These are phyloP conservation scores for Boloria selene DNA, from an alignment of 2,888 invertebrate species.

Conservation along the genomic window DNA sequence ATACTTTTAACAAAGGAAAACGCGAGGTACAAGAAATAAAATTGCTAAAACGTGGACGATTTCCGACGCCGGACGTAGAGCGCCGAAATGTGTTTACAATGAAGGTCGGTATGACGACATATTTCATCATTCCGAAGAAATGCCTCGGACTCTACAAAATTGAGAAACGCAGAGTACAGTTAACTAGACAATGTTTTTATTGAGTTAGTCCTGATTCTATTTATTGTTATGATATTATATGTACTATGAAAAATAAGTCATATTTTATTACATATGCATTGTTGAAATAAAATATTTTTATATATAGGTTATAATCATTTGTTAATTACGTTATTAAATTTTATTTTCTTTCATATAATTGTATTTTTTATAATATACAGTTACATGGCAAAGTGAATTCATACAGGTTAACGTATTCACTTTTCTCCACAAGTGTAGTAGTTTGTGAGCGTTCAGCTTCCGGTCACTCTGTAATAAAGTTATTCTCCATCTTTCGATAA, in stretches of 20 bases:
- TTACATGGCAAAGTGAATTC: slow-evolving; percentile 1
- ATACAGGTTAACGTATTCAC: slow-evolving; percentile 28
- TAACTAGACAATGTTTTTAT: slow-evolving; percentile 28
- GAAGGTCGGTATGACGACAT: slow-evolving; percentile 69
- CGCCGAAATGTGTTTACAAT: slow-evolving; percentile 80
- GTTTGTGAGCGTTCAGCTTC: slow-evolving; percentile 60
- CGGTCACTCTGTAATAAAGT: slow-evolving; percentile 83
- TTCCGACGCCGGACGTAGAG: slow-evolving; percentile 64
- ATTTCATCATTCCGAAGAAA: slow-evolving; percentile 77
- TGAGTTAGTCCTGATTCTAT: neutral
- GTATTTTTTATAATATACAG: neutral
- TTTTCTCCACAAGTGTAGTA: slow-evolving; percentile 51
- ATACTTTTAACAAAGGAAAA: slow-evolving; percentile 54
- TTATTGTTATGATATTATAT: neutral
- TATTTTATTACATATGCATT: neutral
- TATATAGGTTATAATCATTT: too few species aligned
- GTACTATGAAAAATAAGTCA: neutral
- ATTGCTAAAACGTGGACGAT: slow-evolving; percentile 64
- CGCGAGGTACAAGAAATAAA: slow-evolving; percentile 57
- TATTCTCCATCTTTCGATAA: slow-evolving; percentile 82
- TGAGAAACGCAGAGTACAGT: slow-evolving; percentile 61
- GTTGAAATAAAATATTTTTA: neutral
- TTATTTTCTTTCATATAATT: too few species aligned
- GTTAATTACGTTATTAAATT: neutral
- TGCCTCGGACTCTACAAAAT: slow-evolving; percentile 65